Conservation (phyloP, 2,888 invertebrate genomes). For the Caenorhabditis afra region DNA sequence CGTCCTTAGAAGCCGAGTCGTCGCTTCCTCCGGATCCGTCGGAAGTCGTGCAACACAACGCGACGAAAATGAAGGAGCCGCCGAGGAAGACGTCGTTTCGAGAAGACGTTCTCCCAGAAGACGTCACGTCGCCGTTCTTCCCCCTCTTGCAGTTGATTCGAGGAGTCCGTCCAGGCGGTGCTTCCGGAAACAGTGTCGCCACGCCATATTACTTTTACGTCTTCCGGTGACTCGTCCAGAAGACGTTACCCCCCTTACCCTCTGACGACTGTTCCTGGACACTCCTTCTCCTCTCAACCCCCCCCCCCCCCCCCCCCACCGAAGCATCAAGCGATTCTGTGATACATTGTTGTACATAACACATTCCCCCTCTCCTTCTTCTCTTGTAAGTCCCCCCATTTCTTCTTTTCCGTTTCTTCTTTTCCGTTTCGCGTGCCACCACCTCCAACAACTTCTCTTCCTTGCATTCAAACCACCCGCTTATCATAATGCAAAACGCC, state of each 20-base stretch:
- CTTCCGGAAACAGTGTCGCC: slow-evolving; percentile 60
- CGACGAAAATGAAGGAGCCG: slow-evolving; percentile 33
- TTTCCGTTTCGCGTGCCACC: slow-evolving; percentile 29
- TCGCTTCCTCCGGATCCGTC: slow-evolving; percentile 4
- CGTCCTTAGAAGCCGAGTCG: slow-evolving; percentile 14
- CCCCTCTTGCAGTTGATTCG: slow-evolving; percentile 17
- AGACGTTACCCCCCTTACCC: background rate
- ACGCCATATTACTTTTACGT: slow-evolving; percentile 55
- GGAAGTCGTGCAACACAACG: slow-evolving; percentile 21
- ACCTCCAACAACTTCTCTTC: slow-evolving; percentile 9
- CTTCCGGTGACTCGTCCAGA: background rate
- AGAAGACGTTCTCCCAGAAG: slow-evolving; percentile 7
- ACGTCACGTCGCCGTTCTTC: slow-evolving; percentile 16
- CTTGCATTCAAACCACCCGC: slow-evolving; percentile 37
- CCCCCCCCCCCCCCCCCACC: background rate
- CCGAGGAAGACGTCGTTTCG: background rate
- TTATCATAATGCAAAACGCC: slow-evolving; percentile 54
- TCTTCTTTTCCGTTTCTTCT: background rate
- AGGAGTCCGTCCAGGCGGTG: slow-evolving; percentile 31
- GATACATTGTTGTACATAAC: slow-evolving; percentile 53
- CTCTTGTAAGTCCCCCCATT: slow-evolving; percentile 20
- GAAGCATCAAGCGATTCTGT: slow-evolving; percentile 41
- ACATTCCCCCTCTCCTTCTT: slow-evolving; percentile 1
- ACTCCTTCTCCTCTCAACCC: slow-evolving; percentile 51
- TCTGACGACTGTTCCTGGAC: slow-evolving; percentile 61